Base-by-base conservation (phyloP, 2,113 vertebrate genomes). In the Lamprotornis superbus region DNA sequence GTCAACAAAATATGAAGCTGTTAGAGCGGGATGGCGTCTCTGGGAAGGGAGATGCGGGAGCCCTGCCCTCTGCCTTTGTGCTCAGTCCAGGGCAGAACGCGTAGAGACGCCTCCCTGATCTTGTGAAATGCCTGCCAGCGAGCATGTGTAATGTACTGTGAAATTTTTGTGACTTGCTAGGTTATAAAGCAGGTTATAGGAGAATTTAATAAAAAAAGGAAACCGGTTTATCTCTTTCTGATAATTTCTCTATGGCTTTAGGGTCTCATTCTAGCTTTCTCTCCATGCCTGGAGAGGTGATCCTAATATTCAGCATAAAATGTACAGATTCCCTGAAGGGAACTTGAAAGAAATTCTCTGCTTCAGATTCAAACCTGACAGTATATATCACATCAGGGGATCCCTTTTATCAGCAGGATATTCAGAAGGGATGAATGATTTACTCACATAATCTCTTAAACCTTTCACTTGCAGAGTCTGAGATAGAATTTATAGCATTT, bases 361-460 rank as follows among this genome's bases (percentile, higher is more conserved):
- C 83, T 87, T 97, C 94, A 96, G 92, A 97, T 97, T 96, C 95
- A 97, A 94, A 97, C 83, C 64, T 96, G 96, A 95, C 97, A 93
- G 94, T 84, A 87, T 74, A 71, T 83, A 97, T 95, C 87, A 92
- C 82, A 91, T 95, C 70, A 89, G 92, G 83, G 89, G 78, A 93
- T 93, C 95, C 87, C 95, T 95, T 97, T 97, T 96, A 92, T 95
- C 95, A 92, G 90, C 94, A 96, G 81, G 94, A 96, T 97, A 96
- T 94, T 96, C 97, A 97, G 92, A 92, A 80, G 95, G 92, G 94
- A 93, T 92, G 88, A 94, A 94, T 97, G 96, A 97, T 97, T 97
- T 97, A 97, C 94, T 97, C 89, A 53, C 67, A 65, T 93, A 95
- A 96, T 97, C 96, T 97, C 92, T 97, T 97, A 95, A 97, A 95